phyloP scores from a whole-genome alignment of 35 echinoderm and acorn worm species.

The Stichopus chloronotus region DNA sequence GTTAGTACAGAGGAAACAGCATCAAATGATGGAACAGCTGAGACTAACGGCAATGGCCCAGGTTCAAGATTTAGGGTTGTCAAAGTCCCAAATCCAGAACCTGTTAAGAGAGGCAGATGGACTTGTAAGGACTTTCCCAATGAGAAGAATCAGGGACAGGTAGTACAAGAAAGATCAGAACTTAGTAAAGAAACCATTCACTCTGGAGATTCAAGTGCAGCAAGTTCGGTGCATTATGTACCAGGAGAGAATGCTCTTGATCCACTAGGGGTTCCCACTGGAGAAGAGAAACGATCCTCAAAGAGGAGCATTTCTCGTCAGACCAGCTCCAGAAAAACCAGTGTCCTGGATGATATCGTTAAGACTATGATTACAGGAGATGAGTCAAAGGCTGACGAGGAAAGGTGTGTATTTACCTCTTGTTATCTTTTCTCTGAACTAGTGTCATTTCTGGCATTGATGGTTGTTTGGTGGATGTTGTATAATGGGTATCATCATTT shows the following conservation, averaged over 20 bases:
- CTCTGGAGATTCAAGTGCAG: slow-evolving; percentile 96
- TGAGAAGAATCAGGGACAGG: slow-evolving; percentile 60
- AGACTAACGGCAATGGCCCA: slow-evolving; percentile 91
- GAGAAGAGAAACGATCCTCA: slow-evolving; percentile 1
- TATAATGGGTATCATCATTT: too few species aligned
- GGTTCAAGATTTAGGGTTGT: slow-evolving; percentile 91
- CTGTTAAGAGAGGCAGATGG: slow-evolving; percentile 92
- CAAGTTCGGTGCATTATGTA: slow-evolving; percentile 95
- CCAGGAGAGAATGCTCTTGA: slow-evolving; percentile 64
- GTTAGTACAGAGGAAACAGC: slow-evolving; percentile 60
- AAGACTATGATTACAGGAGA: slow-evolving; percentile 35
- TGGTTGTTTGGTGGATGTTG: too few species aligned
- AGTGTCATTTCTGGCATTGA: too few species aligned
- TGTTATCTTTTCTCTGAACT: background rate
- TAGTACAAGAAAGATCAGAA: slow-evolving; percentile 64
- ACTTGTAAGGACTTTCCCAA: slow-evolving; percentile 94
- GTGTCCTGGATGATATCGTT: slow-evolving; percentile 2
- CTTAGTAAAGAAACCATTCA: slow-evolving; percentile 70
- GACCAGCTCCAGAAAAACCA: background rate
- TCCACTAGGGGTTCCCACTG: background rate
- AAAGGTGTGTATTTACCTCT: background rate
- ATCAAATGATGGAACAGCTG: slow-evolving; percentile 51
- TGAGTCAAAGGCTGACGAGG: slow-evolving; percentile 28
- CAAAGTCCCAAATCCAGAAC: slow-evolving; percentile 90
- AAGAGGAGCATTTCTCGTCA: slow-evolving; percentile 15